Evolutionary conservation across 2,113 vertebrate genomes (phyloP).

Genomic region (Rhipidura dahli): DNA sequence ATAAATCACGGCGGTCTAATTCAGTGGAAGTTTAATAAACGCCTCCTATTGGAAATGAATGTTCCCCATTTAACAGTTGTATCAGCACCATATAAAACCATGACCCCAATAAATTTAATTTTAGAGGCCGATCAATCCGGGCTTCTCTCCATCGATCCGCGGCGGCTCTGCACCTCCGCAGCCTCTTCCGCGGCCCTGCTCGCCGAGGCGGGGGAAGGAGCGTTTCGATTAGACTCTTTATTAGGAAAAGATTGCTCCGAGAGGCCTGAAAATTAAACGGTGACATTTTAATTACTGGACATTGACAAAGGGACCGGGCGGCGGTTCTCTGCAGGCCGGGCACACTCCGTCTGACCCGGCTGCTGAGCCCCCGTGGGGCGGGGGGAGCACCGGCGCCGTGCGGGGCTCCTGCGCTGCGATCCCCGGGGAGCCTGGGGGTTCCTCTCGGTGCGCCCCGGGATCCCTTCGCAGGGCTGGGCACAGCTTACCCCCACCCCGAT

Average conservation of each 20-base stretch:
- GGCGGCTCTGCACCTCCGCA: conserved; percentile 56
- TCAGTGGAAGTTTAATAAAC: conserved; percentile 88
- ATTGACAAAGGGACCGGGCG: conserved; percentile 84
- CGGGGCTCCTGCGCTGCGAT: not conserved
- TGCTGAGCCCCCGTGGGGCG: conserved; percentile 68
- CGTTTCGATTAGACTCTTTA: conserved; percentile 88
- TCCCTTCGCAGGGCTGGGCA: not conserved
- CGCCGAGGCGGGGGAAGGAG: conserved; percentile 66
- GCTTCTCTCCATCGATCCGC: conserved; percentile 83
- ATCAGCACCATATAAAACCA: conserved; percentile 90
- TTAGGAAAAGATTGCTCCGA: conserved; percentile 84
- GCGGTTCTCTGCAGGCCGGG: conserved; percentile 70
- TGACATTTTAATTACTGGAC: conserved; percentile 98
- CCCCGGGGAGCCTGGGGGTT: not conserved
- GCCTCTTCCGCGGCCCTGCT: conserved; percentile 72
- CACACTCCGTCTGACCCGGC: conserved; percentile 61
- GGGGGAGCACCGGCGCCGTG: not conserved
- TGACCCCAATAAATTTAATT: conserved; percentile 94
- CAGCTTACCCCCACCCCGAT: rapidly evolving
- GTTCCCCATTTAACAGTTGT: conserved; percentile 92
- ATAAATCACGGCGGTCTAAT: conserved; percentile 83
- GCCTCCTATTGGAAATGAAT: conserved; percentile 84
- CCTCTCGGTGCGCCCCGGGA: not conserved
- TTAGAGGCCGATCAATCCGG: conserved; percentile 90
- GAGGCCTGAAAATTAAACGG: conserved; percentile 88